Conservation (phyloP, 2,888 invertebrate species). For the Drosophila anceps region DNA sequence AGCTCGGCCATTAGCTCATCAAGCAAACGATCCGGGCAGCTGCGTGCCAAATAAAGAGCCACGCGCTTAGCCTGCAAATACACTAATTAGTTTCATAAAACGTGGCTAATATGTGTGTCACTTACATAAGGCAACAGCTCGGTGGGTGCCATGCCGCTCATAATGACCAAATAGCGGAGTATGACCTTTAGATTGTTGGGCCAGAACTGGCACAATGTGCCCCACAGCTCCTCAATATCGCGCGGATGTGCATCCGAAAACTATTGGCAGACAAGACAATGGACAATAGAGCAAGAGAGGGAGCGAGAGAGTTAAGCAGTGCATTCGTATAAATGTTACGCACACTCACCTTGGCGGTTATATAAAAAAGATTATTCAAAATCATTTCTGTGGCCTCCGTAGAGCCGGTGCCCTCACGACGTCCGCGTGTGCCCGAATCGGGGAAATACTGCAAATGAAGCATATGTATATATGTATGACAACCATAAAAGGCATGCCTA, state of each 20-base stretch:
- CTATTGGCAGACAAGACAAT: conserved; percentile 85
- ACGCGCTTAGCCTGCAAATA: conserved; percentile 94
- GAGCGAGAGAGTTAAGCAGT: conserved; percentile 5
- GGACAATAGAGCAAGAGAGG: neutral
- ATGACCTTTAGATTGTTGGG: conserved; percentile 98
- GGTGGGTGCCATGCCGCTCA: conserved; percentile 98
- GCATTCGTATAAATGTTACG: conserved; percentile 14
- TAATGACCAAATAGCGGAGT: conserved; percentile 97
- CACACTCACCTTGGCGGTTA: conserved; percentile 94
- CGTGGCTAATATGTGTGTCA: conserved; percentile 59
- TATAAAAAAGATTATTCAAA: conserved; percentile 98
- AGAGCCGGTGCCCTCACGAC: conserved; percentile 98
- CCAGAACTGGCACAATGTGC: conserved; percentile 97
- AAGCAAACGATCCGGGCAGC: conserved; percentile 95
- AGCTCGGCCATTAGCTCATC: conserved; percentile 99
- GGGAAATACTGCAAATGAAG: conserved; percentile 86
- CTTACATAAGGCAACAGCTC: conserved; percentile 96
- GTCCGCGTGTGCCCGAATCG: conserved; percentile 88
- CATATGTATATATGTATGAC: neutral
- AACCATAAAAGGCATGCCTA: conserved; percentile 72
- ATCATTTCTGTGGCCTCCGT: conserved; percentile 99
- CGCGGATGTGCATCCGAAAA: conserved; percentile 98
- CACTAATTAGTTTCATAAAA: neutral
- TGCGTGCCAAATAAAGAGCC: conserved; percentile 95
- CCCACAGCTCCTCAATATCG: conserved; percentile 98